Evolutionary conservation across 2,888 invertebrate species (phyloP).

Genomic region (Agrilus mali): DNA sequence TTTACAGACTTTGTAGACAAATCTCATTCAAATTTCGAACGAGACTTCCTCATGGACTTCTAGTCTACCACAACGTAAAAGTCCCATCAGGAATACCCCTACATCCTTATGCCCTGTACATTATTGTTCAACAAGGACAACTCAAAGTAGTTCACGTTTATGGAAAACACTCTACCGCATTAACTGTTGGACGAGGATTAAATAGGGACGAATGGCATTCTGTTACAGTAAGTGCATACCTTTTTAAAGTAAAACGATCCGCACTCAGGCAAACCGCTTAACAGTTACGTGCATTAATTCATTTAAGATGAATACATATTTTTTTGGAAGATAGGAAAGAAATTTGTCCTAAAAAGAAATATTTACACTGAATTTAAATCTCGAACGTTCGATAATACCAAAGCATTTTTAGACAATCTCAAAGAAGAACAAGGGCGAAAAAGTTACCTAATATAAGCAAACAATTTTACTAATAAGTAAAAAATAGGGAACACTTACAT

Average conservation of each 20-base stretch:
- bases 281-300: too few species aligned
- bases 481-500: too few species aligned
- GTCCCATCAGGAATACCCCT: slow-evolving; percentile 66
- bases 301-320: not conserved
- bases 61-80: slow-evolving; percentile 85
- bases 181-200: slow-evolving; percentile 77
- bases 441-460: too few species aligned
- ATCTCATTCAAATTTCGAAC: slow-evolving; percentile 84
- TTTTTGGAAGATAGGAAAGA: not conserved
- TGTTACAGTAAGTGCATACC: slow-evolving; percentile 56
- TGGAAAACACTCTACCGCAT: slow-evolving; percentile 71
- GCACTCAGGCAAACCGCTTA: too few species aligned
- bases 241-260: too few species aligned
- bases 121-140: slow-evolving; percentile 85
- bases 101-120: slow-evolving; percentile 81
- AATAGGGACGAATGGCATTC: slow-evolving; percentile 87
- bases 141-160: slow-evolving; percentile 86
- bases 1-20: slow-evolving; percentile 66
- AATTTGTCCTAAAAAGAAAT: not conserved
- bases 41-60: slow-evolving; percentile 71
- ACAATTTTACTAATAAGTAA: too few species aligned
- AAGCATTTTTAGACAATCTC: too few species aligned
- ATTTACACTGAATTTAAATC: not conserved
- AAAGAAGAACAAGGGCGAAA: too few species aligned
- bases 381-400: too few species aligned